Conservation (phyloP, 2,888 invertebrate genomes). For the Argyresthia albistria region DNA sequence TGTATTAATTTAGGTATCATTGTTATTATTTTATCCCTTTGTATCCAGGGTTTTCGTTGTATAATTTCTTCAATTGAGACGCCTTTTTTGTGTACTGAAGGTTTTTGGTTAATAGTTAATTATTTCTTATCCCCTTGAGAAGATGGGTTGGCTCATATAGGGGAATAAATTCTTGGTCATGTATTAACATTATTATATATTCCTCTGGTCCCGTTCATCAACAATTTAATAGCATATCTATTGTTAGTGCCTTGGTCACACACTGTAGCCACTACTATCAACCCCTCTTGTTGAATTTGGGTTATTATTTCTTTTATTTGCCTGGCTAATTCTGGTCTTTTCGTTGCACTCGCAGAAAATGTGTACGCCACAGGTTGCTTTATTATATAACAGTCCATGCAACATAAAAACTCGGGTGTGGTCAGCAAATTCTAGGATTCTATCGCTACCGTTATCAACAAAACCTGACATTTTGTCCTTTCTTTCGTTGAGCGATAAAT, state of each 20-base stretch:
- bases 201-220: slow-evolving; percentile 14
- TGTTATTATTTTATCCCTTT: slow-evolving; percentile 8
- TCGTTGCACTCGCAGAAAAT: slow-evolving; percentile 17
- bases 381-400: background rate
- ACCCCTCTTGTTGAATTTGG: slow-evolving; percentile 8
- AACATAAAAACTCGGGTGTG: background rate
- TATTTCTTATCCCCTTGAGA: slow-evolving; percentile 12
- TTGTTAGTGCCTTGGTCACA: slow-evolving; percentile 21
- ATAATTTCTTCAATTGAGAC: slow-evolving; percentile 4
- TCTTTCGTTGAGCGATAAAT: background rate
- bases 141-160: slow-evolving; percentile 9
- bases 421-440: background rate
- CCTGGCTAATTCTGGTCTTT: slow-evolving; percentile 13
- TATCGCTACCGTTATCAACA: background rate
- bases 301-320: slow-evolving; percentile 15
- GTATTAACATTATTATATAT: slow-evolving; percentile 1
- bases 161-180: slow-evolving; percentile 3
- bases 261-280: slow-evolving; percentile 17
- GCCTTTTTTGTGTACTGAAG: slow-evolving; percentile 3
- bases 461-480: background rate
- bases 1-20: slow-evolving; percentile 10
- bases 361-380: slow-evolving; percentile 13
- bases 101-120: slow-evolving; percentile 10
- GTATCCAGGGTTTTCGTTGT: slow-evolving; percentile 3
- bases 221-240: slow-evolving; percentile 11